Conservation (phyloP, 2,888 invertebrate genomes). For the Liodrosophila aerea region DNA sequence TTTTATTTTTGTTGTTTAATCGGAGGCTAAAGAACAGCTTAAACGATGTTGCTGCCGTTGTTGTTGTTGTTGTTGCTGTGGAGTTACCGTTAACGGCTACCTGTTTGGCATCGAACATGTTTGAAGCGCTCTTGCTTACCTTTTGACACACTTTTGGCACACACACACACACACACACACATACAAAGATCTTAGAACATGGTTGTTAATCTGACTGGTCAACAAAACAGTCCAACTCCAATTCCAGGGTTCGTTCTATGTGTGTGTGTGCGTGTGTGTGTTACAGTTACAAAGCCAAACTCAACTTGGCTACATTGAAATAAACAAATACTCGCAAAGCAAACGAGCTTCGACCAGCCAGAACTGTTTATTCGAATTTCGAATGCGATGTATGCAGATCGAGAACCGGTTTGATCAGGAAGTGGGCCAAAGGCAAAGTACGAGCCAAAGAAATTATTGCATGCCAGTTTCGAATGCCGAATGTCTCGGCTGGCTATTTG, state of each 20-base stretch:
- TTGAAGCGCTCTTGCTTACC: conserved; percentile 58
- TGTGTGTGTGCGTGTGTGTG: conserved; percentile 29
- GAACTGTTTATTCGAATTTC: conserved; percentile 31
- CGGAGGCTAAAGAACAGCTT: conserved; percentile 9
- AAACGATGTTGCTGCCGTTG: neutral
- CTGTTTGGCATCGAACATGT: conserved; percentile 70
- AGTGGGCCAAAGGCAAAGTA: conserved; percentile 58
- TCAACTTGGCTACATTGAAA: conserved; percentile 41
- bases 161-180: too few relatives aligned
- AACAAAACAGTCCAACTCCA: conserved; percentile 47
- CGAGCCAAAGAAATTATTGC: conserved; percentile 21
- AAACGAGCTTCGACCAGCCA: conserved; percentile 20
- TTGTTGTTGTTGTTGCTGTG: conserved; percentile 23
- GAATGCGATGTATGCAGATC: conserved; percentile 1
- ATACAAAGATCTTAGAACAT: conserved; percentile 54
- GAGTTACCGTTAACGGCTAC: conserved; percentile 66
- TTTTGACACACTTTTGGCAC: conserved; percentile 68
- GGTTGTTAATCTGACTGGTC: conserved; percentile 67
- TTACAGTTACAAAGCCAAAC: conserved; percentile 61
- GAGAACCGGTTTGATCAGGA: conserved; percentile 61
- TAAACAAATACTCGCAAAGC: conserved; percentile 56
- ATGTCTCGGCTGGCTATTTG: conserved; percentile 37
- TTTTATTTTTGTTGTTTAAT: conserved; percentile 10
- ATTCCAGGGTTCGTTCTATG: conserved; percentile 31
- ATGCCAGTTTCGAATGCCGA: conserved; percentile 12